Conservation (phyloP, 2,113 vertebrate species). For the Lota lota region DNA sequence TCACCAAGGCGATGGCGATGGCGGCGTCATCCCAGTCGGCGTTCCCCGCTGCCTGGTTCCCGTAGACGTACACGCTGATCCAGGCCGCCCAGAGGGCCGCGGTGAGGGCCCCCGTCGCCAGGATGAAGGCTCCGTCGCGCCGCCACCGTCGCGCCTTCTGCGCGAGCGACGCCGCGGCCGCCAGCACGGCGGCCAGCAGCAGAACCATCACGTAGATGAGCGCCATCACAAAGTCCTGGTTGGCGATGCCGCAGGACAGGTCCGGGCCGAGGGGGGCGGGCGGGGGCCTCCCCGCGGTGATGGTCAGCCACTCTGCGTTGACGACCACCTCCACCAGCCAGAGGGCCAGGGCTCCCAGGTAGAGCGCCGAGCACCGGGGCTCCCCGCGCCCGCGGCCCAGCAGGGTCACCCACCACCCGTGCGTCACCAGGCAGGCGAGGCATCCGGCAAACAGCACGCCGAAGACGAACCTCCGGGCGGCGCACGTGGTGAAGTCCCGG, state of each 20-base stretch:
- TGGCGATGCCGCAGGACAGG: constrained; percentile 72
- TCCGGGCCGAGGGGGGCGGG: not conserved
- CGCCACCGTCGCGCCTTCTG: constrained; percentile 78
- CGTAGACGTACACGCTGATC: constrained; percentile 84
- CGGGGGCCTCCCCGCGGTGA: constrained; percentile 71
- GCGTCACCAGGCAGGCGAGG: constrained; percentile 84
- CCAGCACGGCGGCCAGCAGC: constrained; percentile 69
- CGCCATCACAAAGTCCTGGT: constrained; percentile 85
- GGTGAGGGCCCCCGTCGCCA: constrained; percentile 76
- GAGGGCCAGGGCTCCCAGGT: constrained; percentile 76
- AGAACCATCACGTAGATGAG: constrained; percentile 89
- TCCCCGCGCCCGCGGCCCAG: constrained; percentile 68
- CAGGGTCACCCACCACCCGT: constrained; percentile 79
- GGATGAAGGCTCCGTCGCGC: constrained; percentile 77
- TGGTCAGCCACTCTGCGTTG: constrained; percentile 89
- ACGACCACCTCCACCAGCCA: constrained; percentile 87
- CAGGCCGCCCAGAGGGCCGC: constrained; percentile 84
- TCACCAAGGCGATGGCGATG: constrained; percentile 81
- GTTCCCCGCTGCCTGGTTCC: constrained; percentile 64
- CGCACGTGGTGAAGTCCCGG: constrained; percentile 79
- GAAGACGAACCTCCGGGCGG: constrained; percentile 85
- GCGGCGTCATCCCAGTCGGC: constrained; percentile 86
- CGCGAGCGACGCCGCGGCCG: constrained; percentile 67
- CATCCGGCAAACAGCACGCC: constrained; percentile 87
- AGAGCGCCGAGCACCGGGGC: constrained; percentile 78